Base-by-base conservation (phyloP, 1,140 invertebrate species). In the Apis florea region DNA sequence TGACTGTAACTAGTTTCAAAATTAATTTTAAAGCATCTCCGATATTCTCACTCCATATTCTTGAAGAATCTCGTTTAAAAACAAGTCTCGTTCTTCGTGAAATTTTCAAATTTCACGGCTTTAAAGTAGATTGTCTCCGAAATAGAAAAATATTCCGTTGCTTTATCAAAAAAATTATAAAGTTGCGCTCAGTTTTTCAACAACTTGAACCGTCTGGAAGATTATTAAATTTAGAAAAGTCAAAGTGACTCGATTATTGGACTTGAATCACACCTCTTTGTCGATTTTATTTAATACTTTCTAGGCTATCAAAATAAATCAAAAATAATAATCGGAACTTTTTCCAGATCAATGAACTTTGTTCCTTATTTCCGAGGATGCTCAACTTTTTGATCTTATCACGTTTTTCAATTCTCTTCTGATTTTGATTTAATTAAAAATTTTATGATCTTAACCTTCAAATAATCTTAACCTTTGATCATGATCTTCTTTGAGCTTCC, bases 161-260 rank as follows among this genome's bases (percentile, higher is more conserved):
- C 9, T 17, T 6, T 17, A 40, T n/a, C 15, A 24, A 69, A 59
- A n/a, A 51, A 78, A 59, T 78, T 4, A 78, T n/a, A 13, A 47
- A 76, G 31, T 49, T 58, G 10, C 26, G 21, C 15, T 9, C n/a
- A 49, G 40, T 40, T 15, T n/a, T 8, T 17, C 9, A 59, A 2
- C 19, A 10, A 40, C 17, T 11, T 19, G 24, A 56, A 68, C 5
- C 13, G 6, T 17, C 17, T 3, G n/a, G 51, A 77, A 58, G 21
- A 58, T 68, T 47, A 53, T 26, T 72, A 79, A 72, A 79, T 79
- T 72, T 54, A 72, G 24, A 21, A 13, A 64, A 73, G 11, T 24
- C 66, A 47, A 78, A 51, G 73, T 54, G 5, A 49, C 11, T 69
- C 19, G 58, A 64, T 59, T 40, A 73, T 63, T 11, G 26, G 10